Evolutionary conservation across 2,888 invertebrate genomes (phyloP).

Genomic region (Actias luna): DNA sequence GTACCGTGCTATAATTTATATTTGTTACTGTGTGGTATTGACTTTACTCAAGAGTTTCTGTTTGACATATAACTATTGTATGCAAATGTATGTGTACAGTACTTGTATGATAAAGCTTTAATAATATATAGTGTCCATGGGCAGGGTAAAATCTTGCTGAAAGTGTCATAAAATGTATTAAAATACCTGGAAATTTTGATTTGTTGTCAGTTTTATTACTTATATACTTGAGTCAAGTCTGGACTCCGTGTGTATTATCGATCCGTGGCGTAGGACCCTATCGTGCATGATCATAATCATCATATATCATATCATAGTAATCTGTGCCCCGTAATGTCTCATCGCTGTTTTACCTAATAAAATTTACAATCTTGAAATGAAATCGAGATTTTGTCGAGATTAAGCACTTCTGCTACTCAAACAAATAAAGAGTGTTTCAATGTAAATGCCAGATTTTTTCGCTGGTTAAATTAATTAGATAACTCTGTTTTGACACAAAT

Average conservation of each 20-base stretch:
- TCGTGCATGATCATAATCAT: slow-evolving; percentile 58
- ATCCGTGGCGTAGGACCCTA: slow-evolving; percentile 22
- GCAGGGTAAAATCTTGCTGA: too few species aligned
- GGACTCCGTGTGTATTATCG: neutral
- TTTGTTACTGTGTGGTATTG: neutral
- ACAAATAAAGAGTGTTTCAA: too few species aligned
- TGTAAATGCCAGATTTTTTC: too few species aligned
- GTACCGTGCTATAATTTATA: neutral
- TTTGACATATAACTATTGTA: neutral
- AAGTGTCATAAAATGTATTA: neutral
- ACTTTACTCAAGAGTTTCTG: slow-evolving; percentile 4
- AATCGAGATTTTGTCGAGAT: slow-evolving; percentile 13
- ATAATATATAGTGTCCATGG: neutral
- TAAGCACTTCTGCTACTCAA: too few species aligned
- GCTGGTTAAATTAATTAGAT: neutral
- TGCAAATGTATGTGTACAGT: neutral
- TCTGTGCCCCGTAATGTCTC: slow-evolving; percentile 48
- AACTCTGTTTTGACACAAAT: neutral
- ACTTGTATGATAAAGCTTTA: too few species aligned
- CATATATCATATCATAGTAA: slow-evolving; percentile 51
- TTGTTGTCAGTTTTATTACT: too few species aligned
- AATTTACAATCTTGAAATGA: slow-evolving; percentile 27
- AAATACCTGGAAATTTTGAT: neutral
- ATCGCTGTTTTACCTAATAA: slow-evolving; percentile 38
- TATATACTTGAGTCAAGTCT: slow-evolving; percentile 13